Evolutionary conservation across 2,113 vertebrate genomes (phyloP), one percentile per base, ranked within the genome.

Genomic region (Hyla sarda): DNA sequence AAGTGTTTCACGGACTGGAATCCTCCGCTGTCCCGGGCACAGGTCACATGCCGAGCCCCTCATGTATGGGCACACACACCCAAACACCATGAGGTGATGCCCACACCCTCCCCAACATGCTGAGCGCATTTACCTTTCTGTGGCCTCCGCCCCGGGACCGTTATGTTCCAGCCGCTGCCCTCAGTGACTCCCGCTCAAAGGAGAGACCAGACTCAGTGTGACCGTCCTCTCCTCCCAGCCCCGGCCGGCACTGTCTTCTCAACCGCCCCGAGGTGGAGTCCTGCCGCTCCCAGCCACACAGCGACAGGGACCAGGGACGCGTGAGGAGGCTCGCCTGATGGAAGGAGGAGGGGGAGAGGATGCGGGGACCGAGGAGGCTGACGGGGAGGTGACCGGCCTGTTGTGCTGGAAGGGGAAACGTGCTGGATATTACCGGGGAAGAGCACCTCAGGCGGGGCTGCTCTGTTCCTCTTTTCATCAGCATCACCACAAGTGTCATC

Each of bases 291-390:
- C 82, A 82, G 73, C 75, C 77, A 88, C 82, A 62, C 69, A 73
- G 73, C 60, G 73, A n/a, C 78, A 54, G 80, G 32, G 58, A 83
- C 81, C 52, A 32, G 56, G 58, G 86, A 87, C 86, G 86, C 82
- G 80, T 83, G 82, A 82, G 80, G 74, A 78, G 80, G 86, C 82
- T 87, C 80, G 82, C 72, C 82, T 76, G 82, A 83, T 87, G 72
- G 48, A 47, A 48, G 77, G 65, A 14, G 14, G 77, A 7, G 23
- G 48, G 74, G 32, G 73, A 28, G 23, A 34, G 32, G 5, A n/a
- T n/a, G n/a, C n/a, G n/a, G n/a, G n/a, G n/a, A n/a, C n/a, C n/a
- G 6, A 0, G 13, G 13, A 48, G 47, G 47, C 2, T 50, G 50
- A 19, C 50, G 16, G 16, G 17, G 17, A 19, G 50, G 50, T 19